Percentiles rank a stretch among this genome's conserved stretches.
Conservation (phyloP, 2,797 vertebrate species). For the Pantherophis vulpinus region DNA sequence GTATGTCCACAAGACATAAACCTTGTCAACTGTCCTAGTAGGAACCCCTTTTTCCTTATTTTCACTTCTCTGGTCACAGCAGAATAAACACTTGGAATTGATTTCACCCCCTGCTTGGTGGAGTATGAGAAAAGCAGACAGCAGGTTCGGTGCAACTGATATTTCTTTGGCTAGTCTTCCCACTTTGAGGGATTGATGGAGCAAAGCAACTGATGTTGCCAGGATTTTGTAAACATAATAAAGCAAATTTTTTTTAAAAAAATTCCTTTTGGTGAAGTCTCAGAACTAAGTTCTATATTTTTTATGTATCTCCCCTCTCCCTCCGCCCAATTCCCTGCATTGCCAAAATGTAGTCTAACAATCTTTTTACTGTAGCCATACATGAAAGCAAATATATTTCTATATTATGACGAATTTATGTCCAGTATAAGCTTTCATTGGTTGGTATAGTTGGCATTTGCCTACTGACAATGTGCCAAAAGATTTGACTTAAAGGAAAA, state of each 20-base stretch:
- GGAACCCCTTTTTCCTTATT: not conserved
- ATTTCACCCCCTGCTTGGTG: not conserved
- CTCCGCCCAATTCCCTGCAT: slow-evolving; percentile 21
- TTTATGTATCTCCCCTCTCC: slow-evolving; percentile 37
- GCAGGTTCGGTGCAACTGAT: not conserved
- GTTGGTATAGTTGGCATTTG: slow-evolving; percentile 68
- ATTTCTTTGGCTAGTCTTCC: not conserved
- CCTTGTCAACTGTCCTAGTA: not conserved
- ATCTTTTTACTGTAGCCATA: slow-evolving; percentile 71
- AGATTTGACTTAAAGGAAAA: slow-evolving; percentile 67
- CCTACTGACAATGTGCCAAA: slow-evolving; percentile 73
- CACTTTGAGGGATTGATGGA: slow-evolving; percentile 10
- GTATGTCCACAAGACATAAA: not conserved
- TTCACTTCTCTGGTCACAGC: not conserved
- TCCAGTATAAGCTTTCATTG: slow-evolving; percentile 79
- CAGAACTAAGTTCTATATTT: slow-evolving; percentile 47
- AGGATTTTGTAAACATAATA: slow-evolving; percentile 1
- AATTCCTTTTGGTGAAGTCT: slow-evolving; percentile 25
- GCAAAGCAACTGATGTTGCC: slow-evolving; percentile 10
- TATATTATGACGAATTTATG: slow-evolving; percentile 78
- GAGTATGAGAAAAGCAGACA: not conserved
- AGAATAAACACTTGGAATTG: not conserved
- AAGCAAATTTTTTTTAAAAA: slow-evolving; percentile 8
- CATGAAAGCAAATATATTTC: slow-evolving; percentile 70
- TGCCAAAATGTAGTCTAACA: slow-evolving; percentile 63